A percentile compares a stretch with the other conserved stretches of the same genome.
These are phyloP conservation scores for Gorsachius magnificus DNA, from an alignment of 2,797 vertebrate genomes.

Conservation along the genomic window DNA sequence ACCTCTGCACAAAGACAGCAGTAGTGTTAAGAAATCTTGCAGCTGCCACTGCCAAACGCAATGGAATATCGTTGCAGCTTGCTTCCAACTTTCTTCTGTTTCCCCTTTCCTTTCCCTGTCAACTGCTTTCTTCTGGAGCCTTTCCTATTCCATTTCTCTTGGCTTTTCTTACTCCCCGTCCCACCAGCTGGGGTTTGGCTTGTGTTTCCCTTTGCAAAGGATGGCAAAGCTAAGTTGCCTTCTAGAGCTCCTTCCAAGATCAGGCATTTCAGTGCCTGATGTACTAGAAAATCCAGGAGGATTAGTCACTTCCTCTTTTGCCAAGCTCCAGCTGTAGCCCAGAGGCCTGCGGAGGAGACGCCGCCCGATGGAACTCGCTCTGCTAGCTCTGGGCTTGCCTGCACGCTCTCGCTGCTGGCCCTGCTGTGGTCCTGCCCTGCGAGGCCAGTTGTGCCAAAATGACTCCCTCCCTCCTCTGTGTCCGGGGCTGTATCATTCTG, in stretches of 20 bases:
- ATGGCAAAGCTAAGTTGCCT: background rate
- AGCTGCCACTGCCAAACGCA: background rate
- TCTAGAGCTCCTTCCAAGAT: background rate
- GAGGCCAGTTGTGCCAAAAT: background rate
- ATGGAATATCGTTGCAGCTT: background rate
- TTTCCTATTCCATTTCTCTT: background rate
- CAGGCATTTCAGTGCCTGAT: background rate
- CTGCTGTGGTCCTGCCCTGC: background rate
- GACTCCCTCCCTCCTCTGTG: background rate
- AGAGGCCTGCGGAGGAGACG: rapidly evolving
- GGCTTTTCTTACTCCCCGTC: background rate
- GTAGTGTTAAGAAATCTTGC: background rate
- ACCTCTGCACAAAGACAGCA: background rate
- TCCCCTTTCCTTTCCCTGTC: background rate
- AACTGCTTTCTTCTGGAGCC: background rate
- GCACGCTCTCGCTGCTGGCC: too few relatives aligned
- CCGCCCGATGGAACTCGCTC: rapidly evolving
- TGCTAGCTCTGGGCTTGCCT: background rate
- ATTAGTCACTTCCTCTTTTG: background rate
- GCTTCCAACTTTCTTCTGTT: background rate
- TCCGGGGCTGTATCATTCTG: background rate
- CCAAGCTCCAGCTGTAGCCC: background rate
- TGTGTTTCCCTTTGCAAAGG: background rate
- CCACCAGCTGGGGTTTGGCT: rapidly evolving
- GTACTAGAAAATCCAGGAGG: background rate